Conservation (phyloP, 2,797 vertebrate species). For the Chiloscyllium punctatum region DNA sequence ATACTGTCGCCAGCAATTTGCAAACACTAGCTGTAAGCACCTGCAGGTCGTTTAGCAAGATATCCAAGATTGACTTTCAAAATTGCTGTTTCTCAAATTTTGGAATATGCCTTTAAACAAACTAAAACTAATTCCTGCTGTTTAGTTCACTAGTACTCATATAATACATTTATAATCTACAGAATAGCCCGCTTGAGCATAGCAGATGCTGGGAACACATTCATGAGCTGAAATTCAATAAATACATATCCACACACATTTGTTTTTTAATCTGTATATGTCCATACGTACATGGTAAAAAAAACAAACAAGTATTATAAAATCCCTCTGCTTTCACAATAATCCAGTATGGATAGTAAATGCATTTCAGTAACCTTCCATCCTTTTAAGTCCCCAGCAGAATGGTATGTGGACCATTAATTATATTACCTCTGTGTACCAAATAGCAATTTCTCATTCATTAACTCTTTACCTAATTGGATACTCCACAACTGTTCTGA, state of each 20-base stretch:
- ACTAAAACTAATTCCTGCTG: neutral
- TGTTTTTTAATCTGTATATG: neutral
- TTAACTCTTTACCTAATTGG: conserved; percentile 39
- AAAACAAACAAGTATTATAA: neutral
- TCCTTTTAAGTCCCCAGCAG: conserved; percentile 19
- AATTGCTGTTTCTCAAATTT: neutral
- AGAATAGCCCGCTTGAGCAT: neutral
- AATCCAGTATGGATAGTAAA: neutral
- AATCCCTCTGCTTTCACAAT: neutral
- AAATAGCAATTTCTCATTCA: conserved; percentile 38
- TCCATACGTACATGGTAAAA: neutral
- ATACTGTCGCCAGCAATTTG: neutral
- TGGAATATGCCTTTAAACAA: neutral
- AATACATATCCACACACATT: neutral
- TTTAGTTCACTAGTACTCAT: neutral
- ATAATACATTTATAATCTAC: neutral
- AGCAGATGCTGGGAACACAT: neutral
- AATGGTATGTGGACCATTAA: conserved; percentile 38
- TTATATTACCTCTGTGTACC: conserved; percentile 38
- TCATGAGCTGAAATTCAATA: too few relatives aligned
- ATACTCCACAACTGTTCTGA: conserved; percentile 33
- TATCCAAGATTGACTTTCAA: neutral
- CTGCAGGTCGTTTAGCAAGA: neutral
- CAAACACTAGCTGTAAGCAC: neutral
- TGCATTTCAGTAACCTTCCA: conserved; percentile 32